phyloP scores from a whole-genome alignment of 2,113 vertebrate species.

The Scomber scombrus region DNA sequence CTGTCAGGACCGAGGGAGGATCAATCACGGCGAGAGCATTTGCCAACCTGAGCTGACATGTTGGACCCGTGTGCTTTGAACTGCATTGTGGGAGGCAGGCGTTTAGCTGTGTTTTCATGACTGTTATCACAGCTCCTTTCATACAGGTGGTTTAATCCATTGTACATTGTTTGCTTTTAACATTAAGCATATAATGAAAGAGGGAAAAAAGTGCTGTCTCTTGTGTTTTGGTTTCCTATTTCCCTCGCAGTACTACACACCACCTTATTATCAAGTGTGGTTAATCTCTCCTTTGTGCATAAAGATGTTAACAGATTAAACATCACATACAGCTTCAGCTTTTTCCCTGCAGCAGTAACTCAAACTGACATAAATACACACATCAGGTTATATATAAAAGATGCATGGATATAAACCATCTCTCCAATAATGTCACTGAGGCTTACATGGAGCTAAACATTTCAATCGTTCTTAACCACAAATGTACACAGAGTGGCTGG shows the following conservation, averaged over 20 bases:
- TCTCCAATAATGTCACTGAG: constrained; percentile 31
- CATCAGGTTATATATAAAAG: constrained; percentile 32
- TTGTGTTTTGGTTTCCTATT: constrained; percentile 42
- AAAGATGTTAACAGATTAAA: constrained; percentile 52
- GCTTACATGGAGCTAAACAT: constrained; percentile 49
- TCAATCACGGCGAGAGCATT: constrained; percentile 52
- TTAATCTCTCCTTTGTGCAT: constrained; percentile 36
- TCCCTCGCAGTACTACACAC: constrained; percentile 1
- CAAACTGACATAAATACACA: not conserved
- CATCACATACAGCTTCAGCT: constrained; percentile 1
- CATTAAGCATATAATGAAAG: constrained; percentile 64
- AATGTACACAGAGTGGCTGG: constrained; percentile 47
- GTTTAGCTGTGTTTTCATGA: constrained; percentile 39
- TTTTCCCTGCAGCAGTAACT: constrained; percentile 22
- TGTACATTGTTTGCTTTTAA: constrained; percentile 53
- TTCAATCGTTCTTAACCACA: constrained; percentile 31
- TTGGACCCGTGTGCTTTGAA: constrained; percentile 60
- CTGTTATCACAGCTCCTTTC: constrained; percentile 46
- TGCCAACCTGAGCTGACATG: constrained; percentile 71
- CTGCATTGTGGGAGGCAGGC: constrained; percentile 71
- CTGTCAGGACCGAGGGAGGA: constrained; percentile 60
- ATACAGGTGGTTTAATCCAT: constrained; percentile 65
- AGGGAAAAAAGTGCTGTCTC: constrained; percentile 44
- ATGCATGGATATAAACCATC: constrained; percentile 46
- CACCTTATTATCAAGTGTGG: constrained; percentile 35